Evolutionary conservation across 2,113 vertebrate species (phyloP).

Genomic region (Sylvietta virens): DNA sequence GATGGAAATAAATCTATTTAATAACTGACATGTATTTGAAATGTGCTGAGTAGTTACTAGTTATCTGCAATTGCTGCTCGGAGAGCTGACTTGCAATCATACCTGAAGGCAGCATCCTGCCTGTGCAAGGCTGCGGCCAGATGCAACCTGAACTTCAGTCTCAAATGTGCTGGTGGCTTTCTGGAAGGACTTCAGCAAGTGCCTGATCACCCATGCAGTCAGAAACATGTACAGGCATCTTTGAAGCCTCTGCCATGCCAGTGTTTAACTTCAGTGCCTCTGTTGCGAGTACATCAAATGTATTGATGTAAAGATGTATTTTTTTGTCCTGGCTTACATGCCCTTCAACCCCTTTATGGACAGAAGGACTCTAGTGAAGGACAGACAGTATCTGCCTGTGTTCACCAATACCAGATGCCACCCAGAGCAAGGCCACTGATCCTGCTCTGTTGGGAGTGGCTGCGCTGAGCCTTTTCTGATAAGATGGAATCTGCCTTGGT

Average conservation of each 20-base stretch:
- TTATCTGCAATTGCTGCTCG: neutral
- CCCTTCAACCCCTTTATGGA: neutral
- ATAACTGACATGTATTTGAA: neutral
- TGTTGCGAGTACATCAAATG: neutral
- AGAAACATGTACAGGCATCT: accelerated
- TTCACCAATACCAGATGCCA: neutral
- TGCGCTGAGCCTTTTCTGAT: accelerated
- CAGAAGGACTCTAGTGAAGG: neutral
- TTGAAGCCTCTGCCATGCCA: neutral
- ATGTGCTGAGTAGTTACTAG: conserved; percentile 11
- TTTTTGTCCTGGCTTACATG: neutral
- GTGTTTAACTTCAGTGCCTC: neutral
- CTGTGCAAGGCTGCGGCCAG: neutral
- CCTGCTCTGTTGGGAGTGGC: neutral
- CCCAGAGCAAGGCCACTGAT: neutral
- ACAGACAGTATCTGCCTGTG: neutral
- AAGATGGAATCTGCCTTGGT: neutral
- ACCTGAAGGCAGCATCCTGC: neutral
- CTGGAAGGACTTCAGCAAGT: neutral
- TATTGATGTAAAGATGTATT: accelerated
- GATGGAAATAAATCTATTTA: conserved; percentile 42
- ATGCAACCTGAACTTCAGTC: neutral
- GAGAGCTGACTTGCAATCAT: neutral
- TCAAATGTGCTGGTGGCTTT: neutral
- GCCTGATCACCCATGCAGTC: neutral